Conservation (phyloP, 2,888 invertebrate species). For the Lasioglossum figueresi region DNA sequence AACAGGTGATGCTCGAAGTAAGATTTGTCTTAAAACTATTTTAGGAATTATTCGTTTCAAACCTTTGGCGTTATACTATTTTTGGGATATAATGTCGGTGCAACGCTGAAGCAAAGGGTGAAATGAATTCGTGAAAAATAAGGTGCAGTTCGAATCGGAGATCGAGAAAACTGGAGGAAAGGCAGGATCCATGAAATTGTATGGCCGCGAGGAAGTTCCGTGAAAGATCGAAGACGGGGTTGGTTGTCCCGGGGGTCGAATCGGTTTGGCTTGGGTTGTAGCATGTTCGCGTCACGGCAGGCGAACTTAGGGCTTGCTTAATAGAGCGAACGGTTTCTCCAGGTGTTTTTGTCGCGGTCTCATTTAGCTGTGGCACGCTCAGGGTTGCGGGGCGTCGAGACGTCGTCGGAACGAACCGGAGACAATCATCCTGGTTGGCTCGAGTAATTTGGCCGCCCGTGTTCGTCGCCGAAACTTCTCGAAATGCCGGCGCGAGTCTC, state of each 20-base stretch:
- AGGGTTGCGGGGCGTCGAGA: constrained; percentile 20
- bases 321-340: constrained; percentile 58
- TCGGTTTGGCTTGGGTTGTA: not conserved
- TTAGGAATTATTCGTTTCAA: no score
- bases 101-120: not conserved
- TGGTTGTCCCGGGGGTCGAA: not conserved
- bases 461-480: constrained; percentile 38
- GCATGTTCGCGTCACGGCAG: constrained; percentile 18
- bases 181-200: not conserved
- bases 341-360: constrained; percentile 62
- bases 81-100: no score
- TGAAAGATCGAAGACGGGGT: not conserved
- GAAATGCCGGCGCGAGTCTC: constrained; percentile 40
- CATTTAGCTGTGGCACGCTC: constrained; percentile 50
- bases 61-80: no score
- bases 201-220: not conserved
- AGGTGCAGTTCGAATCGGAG: not conserved
- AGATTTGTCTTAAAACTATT: no score
- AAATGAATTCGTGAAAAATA: not conserved
- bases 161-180: not conserved
- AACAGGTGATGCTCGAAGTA: no score
- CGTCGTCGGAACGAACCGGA: constrained; percentile 58
- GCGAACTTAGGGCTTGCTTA: constrained; percentile 39
- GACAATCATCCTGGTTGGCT: constrained; percentile 58
- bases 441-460: constrained; percentile 63